These are phyloP conservation scores for Pitangus sulphuratus DNA, from an alignment of 2,797 vertebrate genomes.

Conservation along the genomic window DNA sequence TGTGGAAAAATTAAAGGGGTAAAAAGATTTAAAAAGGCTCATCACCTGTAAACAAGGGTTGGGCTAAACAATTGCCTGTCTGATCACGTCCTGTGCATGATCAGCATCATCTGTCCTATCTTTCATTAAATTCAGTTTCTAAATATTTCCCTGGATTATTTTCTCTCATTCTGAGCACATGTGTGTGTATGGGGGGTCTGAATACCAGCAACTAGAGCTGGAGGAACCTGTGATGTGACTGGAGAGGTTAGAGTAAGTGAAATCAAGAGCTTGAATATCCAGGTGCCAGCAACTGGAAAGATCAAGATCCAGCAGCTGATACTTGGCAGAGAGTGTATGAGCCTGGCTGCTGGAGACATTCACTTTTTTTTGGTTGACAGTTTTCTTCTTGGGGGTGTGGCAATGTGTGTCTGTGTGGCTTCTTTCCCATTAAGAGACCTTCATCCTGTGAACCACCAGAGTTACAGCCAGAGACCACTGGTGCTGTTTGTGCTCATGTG, in stretches of 20 bases:
- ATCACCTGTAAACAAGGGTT: not conserved
- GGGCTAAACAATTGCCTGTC: not conserved
- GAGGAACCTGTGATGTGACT: not conserved
- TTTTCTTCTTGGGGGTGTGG: not conserved
- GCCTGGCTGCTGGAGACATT: not conserved
- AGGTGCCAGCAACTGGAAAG: not conserved
- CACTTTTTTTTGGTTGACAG: not conserved
- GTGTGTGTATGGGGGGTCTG: rapidly evolving
- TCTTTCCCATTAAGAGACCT: not conserved
- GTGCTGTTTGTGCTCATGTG: rapidly evolving
- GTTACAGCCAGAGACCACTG: not conserved
- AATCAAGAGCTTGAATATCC: not conserved
- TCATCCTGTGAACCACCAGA: not conserved
- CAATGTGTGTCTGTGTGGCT: rapidly evolving
- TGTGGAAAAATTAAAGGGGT: rapidly evolving
- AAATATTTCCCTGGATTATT: not conserved
- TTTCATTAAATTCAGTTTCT: not conserved
- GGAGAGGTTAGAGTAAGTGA: not conserved
- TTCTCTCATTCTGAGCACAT: not conserved
- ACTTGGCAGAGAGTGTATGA: not conserved
- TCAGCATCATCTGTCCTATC: not conserved
- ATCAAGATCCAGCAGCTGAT: not conserved
- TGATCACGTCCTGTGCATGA: not conserved
- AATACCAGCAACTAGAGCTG: not conserved
- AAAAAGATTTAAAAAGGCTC: not conserved